Evolutionary conservation across 2,888 invertebrate genomes (phyloP), one percentile per base, ranked within the genome.

Genomic region (Synanthedon myopaeformis): DNA sequence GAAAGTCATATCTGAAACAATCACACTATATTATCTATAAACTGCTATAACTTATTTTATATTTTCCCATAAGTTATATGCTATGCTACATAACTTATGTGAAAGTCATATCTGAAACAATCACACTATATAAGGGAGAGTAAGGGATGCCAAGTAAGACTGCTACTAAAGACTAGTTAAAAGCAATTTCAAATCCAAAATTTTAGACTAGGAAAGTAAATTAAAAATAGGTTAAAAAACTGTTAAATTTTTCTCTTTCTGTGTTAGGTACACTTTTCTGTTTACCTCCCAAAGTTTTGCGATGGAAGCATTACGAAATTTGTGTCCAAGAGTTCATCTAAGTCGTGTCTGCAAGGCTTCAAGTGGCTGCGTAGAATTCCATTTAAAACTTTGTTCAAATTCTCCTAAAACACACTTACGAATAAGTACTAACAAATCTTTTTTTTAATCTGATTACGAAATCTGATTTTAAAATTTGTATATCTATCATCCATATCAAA

Each of bases 271-370:
- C 13, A 52, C 4, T 28, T 6, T 28, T 35, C 35, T 35, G 35
- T 11, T 45, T 67, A 90, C 89, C 76, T 87, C 55, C 66, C 75
- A 57, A 91, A 89, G 54, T 81, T 85, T 50, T 61, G 62, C 0
- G 90, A 83, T 1, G 89, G 74, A 35, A 76, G 52, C 0, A 81
- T 62, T 0, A 84, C 55, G 0, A 77, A 75, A 41, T 79, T 74
- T 5, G 79, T 77, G 52, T 86, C 81, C 64, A 79, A 67, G 13
- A 89, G 72, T 55, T 79, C 75, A 1, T 82, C 80, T 49, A 87
- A 60, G 60, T 89, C 89, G 56, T 90, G 90, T 1, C 62, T 63
- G 61, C 90, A 90, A 0, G 91, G 89, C 58, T 74, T 76, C 57
- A 90, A 61, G 61, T 91, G 90, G 5, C 88, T 62, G 11, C 70